Evolutionary conservation across 2,113 vertebrate species (phyloP).

Genomic region (Mormoops blainvillei): DNA sequence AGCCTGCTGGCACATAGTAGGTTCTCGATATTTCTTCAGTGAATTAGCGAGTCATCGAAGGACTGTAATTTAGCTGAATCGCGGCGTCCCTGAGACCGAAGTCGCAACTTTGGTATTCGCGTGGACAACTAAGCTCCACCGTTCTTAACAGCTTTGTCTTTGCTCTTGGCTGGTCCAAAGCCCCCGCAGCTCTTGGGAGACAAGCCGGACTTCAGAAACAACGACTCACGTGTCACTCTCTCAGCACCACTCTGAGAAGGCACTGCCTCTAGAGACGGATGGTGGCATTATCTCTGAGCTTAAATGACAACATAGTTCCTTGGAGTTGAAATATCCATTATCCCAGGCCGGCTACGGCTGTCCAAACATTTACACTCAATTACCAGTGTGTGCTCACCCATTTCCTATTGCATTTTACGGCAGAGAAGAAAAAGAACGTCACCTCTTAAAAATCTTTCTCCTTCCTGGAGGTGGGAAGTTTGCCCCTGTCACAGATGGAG

Average conservation of each 20-base stretch:
- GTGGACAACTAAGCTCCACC: background rate
- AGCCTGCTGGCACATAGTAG: background rate
- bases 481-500: slow-evolving; percentile 44
- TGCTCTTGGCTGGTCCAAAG: background rate
- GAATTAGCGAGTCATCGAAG: background rate
- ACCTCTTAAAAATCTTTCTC: background rate
- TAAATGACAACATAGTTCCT: slow-evolving; percentile 35
- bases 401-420: background rate
- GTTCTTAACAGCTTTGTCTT: background rate
- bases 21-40: background rate
- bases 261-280: background rate
- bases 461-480: slow-evolving; percentile 24
- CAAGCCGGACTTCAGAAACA: background rate
- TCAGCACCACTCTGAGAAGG: background rate
- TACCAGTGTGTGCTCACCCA: background rate
- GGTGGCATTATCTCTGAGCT: background rate
- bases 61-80: background rate
- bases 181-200: background rate
- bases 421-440: background rate
- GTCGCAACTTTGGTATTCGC: background rate
- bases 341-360: background rate
- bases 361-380: slow-evolving; percentile 38
- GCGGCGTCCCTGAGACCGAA: background rate
- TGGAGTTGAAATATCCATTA: slow-evolving; percentile 37
- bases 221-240: background rate